Evolutionary conservation across 2,113 vertebrate species (phyloP).

Genomic region (Pontoporia blainvillei): DNA sequence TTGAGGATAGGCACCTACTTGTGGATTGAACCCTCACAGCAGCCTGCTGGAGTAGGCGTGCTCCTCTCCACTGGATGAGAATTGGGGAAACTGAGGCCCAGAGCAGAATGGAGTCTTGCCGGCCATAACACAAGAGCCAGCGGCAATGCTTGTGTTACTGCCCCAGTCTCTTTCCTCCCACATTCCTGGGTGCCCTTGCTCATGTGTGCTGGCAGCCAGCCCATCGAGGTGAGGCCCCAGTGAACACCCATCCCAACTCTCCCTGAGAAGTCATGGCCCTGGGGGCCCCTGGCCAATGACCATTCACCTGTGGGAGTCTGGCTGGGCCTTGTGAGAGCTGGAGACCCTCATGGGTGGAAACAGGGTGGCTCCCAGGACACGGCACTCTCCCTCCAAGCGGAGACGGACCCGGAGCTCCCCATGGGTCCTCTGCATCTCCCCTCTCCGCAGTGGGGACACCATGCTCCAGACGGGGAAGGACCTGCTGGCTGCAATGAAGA

Average conservation of each 20-base stretch:
- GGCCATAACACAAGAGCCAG: background rate
- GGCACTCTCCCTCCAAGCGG: accelerated
- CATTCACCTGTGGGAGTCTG: accelerated
- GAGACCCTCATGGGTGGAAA: background rate
- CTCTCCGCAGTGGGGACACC: accelerated
- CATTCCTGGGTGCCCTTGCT: accelerated
- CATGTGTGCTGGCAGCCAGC: background rate
- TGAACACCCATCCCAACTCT: accelerated
- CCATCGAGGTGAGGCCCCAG: accelerated
- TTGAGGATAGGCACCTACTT: background rate
- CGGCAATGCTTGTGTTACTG: background rate
- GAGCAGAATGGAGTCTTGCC: background rate
- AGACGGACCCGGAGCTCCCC: accelerated
- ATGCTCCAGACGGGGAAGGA: background rate
- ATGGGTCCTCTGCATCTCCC: accelerated
- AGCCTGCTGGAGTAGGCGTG: background rate
- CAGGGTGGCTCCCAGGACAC: background rate
- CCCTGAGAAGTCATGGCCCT: background rate
- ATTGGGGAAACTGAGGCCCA: slow-evolving; percentile 14
- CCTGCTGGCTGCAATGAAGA: background rate
- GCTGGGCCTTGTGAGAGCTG: background rate
- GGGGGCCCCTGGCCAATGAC: no score
- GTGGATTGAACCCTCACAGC: background rate
- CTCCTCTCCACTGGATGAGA: background rate
- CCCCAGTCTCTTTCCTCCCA: accelerated